These are phyloP conservation scores for Phymatocera aterrima DNA, from an alignment of 2,888 invertebrate species.

Conservation along the genomic window DNA sequence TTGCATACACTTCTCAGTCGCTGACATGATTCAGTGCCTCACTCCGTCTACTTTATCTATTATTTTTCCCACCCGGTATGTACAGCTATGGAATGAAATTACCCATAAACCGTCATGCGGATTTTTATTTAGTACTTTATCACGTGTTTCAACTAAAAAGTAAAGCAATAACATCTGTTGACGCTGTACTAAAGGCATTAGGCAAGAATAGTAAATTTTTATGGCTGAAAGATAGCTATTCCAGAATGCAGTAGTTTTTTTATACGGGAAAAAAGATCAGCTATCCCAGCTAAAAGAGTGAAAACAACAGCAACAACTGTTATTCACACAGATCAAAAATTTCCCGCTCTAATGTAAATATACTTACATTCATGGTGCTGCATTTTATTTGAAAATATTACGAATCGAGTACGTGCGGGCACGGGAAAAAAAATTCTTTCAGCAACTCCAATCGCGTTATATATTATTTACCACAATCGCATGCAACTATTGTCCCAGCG, in stretches of 20 bases:
- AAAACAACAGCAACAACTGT: too few species aligned
- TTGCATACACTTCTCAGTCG: background rate
- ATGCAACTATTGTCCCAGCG: background rate
- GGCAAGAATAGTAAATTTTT: background rate
- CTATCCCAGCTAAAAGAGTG: too few species aligned
- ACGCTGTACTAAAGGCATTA: background rate
- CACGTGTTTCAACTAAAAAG: background rate
- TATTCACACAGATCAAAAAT: too few species aligned
- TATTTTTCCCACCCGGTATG: background rate
- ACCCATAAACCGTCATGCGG: background rate
- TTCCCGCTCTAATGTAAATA: too few species aligned
- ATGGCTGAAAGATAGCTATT: background rate
- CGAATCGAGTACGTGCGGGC: too few species aligned
- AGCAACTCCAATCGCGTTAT: background rate
- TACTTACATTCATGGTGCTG: too few species aligned
- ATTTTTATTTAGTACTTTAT: background rate
- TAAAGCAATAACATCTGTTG: background rate
- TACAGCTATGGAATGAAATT: background rate
- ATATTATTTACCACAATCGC: background rate
- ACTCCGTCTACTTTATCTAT: background rate
- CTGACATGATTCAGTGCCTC: background rate
- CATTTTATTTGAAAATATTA: too few species aligned
- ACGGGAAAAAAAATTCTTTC: background rate
- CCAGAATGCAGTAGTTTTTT: too few species aligned
- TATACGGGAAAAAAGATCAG: too few species aligned